Evolutionary conservation across 1,140 invertebrate genomes (phyloP), one percentile per base, ranked within the genome.

Genomic region (Zaprionus inermis): DNA sequence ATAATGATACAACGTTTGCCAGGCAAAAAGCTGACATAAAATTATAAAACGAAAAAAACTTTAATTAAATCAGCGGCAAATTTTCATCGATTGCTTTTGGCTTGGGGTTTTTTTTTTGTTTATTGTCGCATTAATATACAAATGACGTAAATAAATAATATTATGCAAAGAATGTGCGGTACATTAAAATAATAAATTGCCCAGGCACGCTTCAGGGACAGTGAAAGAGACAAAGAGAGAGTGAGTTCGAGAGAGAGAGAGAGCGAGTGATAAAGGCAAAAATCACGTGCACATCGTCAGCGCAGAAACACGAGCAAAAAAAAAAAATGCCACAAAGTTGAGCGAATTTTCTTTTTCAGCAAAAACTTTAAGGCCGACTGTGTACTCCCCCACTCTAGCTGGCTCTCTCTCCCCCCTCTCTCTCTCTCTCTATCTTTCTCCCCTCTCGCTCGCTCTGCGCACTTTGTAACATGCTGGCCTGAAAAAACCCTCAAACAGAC

Each of bases 251-350:
- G 14, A n/a, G 14, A 7, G 5, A 38, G 36, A 6, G 2, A 38
- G 5, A 52, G 5, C 14, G 10, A 28, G 20, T 20, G 54, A 14
- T 16, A 5, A 14, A 52, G 38, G 9, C 3, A 3, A 0, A 24
- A 54, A 44, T 72, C 70, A 72, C 63, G 63, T 72, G 63, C 32
- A 16, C 70, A 67, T 67, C 63, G 32, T 51, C 36, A 24, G 1
- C 1, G n/a, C 38, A 38, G 38, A 7, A 44, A 44, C n/a, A 49
- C 20, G 24, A 14, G 11, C 14, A 54, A 68, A 51, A 60, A 68
- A 38, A 51, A 59, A 60, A 68, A 38, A 52, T 57, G 54, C 61
- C 63, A 38, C 44, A 69, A 69, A 73, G 57, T 73, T 61, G 36
- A 60, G 51, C 56, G 56, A 28, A 44, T 72, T 67, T 67, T 54